Conservation (phyloP, 2,113 vertebrate genomes). For the Choloepus hoffmanni region DNA sequence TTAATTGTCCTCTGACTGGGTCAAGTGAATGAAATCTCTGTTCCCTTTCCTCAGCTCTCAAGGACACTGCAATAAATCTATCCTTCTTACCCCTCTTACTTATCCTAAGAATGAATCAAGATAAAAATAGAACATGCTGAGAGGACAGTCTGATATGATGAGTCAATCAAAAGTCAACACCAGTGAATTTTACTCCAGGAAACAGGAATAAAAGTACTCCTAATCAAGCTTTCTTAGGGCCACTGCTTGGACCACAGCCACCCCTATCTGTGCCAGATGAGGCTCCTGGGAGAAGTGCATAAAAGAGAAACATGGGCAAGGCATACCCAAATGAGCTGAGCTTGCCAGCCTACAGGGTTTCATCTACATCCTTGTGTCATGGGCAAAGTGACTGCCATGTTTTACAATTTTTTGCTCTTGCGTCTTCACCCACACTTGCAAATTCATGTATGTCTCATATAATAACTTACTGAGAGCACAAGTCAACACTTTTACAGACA, state of each 20-base stretch:
- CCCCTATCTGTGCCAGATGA: rapidly evolving
- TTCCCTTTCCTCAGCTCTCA: not conserved
- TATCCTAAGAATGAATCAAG: not conserved
- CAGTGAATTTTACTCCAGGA: not conserved
- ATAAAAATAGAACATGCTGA: no score
- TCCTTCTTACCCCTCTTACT: no score
- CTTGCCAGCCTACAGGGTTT: not conserved
- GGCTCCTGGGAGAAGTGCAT: no score
- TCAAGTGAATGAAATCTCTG: not conserved
- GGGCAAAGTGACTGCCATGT: not conserved
- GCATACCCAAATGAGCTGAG: not conserved
- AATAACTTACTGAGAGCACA: not conserved
- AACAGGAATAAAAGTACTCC: not conserved
- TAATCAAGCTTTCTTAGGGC: not conserved
- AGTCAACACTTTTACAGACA: not conserved
- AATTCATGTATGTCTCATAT: not conserved
- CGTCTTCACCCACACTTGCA: not conserved
- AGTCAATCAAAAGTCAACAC: not conserved
- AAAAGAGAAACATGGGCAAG: not conserved
- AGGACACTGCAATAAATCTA: not conserved
- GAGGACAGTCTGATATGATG: not conserved
- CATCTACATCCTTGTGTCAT: not conserved
- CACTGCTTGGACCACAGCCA: no score
- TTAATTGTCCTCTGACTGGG: not conserved
- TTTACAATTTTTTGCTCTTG: not conserved